These are phyloP conservation scores for Temnothorax longispinosus DNA, from an alignment of 1,140 invertebrate genomes.

Conservation along the genomic window DNA sequence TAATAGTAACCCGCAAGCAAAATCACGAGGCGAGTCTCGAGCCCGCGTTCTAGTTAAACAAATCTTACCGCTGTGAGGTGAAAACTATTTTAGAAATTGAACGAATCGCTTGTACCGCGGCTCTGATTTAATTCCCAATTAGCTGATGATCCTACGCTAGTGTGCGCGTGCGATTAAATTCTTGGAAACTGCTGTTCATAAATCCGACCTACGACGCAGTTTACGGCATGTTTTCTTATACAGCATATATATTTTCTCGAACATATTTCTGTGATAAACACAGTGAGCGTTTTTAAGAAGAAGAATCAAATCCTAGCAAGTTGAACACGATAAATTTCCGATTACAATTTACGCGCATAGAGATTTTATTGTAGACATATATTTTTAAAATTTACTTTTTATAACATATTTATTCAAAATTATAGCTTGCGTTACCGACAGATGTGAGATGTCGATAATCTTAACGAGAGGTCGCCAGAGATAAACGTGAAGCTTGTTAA, in stretches of 20 bases:
- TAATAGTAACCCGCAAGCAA: constrained; percentile 22
- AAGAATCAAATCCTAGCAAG: not conserved
- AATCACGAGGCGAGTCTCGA: constrained; percentile 1
- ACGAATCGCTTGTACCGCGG: not conserved
- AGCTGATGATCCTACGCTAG: not conserved
- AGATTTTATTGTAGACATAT: not conserved
- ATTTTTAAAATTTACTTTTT: not conserved
- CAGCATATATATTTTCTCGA: not conserved
- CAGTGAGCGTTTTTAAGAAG: not conserved
- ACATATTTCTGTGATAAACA: not conserved
- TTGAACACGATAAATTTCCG: not conserved
- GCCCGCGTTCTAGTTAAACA: not conserved
- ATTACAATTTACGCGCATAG: not conserved
- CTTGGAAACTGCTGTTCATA: not conserved
- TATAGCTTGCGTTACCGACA: not conserved
- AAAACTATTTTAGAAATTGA: constrained; percentile 15
- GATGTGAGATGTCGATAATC: not conserved
- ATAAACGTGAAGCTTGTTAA: not conserved
- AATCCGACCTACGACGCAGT: not conserved
- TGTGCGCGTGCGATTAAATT: not conserved
- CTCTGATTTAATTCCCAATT: constrained; percentile 3
- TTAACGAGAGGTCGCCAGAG: not conserved
- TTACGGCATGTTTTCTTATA: not conserved
- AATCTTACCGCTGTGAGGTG: not conserved
- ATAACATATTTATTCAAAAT: not conserved